Percentiles rank a stretch among this genome's conserved stretches.
phyloP scores from a whole-genome alignment of 2,888 invertebrate species.

The Cephus rjabovi region DNA sequence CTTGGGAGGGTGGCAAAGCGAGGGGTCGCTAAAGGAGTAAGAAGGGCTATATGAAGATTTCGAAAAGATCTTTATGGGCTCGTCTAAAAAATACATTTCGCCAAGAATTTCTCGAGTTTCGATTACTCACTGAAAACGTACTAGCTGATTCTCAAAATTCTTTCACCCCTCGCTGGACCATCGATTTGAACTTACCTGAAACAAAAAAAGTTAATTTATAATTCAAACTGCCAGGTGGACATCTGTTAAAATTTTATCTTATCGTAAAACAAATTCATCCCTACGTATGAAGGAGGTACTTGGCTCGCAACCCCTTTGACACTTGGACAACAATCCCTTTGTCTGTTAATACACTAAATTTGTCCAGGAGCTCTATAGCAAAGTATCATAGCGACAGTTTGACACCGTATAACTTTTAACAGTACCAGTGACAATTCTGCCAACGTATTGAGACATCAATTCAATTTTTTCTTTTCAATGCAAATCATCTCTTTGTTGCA shows the following conservation, averaged over 20 bases:
- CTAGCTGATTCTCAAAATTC: not conserved
- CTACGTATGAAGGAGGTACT: not conserved
- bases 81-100: not conserved
- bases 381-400: not conserved
- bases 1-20: not conserved
- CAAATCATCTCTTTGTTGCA: not conserved
- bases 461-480: not conserved
- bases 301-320: not conserved
- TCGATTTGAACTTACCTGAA: conserved; percentile 28
- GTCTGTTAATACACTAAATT: conserved; percentile 48
- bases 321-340: conserved; percentile 24
- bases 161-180: not conserved
- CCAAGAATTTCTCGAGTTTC: not conserved
- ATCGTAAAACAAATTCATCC: not conserved
- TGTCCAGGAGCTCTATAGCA: conserved; percentile 40
- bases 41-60: not conserved
- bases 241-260: not conserved
- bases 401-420: not conserved
- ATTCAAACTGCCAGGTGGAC: not conserved
- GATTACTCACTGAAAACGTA: not conserved
- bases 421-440: not conserved
- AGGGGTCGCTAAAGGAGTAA: not conserved
- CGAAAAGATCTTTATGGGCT: not conserved
- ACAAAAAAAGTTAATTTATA: conserved; percentile 15
- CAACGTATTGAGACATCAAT: not conserved